A percentile compares a stretch with the other conserved stretches of the same genome.
These are phyloP conservation scores for Corapipo altera DNA, from an alignment of 2,113 vertebrate species.

Conservation along the genomic window DNA sequence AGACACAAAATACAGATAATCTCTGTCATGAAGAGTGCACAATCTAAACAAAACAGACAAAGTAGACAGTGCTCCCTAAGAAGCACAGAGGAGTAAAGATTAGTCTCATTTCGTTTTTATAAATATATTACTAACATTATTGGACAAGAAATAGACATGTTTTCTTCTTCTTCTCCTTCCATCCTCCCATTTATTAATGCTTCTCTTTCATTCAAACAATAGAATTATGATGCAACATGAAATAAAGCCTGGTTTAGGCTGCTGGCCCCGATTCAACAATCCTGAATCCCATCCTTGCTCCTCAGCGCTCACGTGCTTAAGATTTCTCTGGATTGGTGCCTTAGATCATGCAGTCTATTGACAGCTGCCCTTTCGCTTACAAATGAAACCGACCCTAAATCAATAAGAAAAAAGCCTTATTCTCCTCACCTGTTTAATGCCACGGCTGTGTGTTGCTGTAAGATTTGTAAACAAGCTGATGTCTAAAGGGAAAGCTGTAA, in stretches of 20 bases:
- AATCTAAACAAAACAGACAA: conserved; percentile 41
- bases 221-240: conserved; percentile 5
- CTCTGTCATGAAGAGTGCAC: background rate
- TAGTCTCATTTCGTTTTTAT: background rate
- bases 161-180: background rate
- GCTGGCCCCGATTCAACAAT: conserved; percentile 20
- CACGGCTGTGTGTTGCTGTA: background rate
- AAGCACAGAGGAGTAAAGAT: conserved; percentile 14
- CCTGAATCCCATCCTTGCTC: background rate
- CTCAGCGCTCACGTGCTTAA: background rate
- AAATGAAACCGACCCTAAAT: conserved; percentile 57
- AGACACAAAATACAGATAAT: conserved; percentile 26
- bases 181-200: background rate
- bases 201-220: background rate
- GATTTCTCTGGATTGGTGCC: conserved; percentile 9
- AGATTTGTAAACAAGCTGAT: conserved; percentile 42
- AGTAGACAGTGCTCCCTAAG: background rate
- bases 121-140: conserved; percentile 19
- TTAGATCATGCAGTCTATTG: conserved; percentile 45
- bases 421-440: conserved; percentile 59
- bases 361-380: conserved; percentile 66
- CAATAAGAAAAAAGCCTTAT: conserved; percentile 46
- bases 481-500: background rate
- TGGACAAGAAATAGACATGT: conserved; percentile 5
- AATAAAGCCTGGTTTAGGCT: conserved; percentile 30